phyloP scores from a whole-genome alignment of 2,113 vertebrate genomes.

The Platanista minor region DNA sequence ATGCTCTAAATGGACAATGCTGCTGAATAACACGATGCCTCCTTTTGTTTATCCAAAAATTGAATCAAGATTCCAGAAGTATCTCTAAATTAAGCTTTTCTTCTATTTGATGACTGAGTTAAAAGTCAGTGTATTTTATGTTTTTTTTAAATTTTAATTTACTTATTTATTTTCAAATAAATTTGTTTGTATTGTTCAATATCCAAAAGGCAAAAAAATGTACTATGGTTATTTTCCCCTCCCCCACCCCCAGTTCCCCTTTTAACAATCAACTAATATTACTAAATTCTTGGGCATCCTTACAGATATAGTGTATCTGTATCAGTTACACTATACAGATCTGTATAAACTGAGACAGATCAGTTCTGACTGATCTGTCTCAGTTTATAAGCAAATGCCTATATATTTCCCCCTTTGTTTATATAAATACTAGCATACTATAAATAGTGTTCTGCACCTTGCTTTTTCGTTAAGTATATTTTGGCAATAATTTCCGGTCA shows the following conservation, averaged over 20 bases:
- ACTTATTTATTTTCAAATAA: neutral
- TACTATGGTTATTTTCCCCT: neutral
- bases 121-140: neutral
- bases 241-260: neutral
- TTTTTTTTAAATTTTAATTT: neutral
- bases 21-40: neutral
- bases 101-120: neutral
- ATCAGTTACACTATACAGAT: no score
- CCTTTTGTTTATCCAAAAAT: neutral
- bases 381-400: neutral
- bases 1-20: neutral
- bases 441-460: neutral
- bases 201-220: neutral
- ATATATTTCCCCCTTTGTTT: neutral
- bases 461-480: neutral
- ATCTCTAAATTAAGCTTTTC: neutral
- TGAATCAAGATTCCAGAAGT: neutral
- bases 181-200: neutral
- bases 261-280: neutral
- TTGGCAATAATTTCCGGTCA: neutral
- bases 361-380: no score
- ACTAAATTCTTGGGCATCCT: neutral
- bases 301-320: neutral
- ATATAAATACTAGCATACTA: neutral
- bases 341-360: no score